Base-by-base conservation (phyloP, 2,797 vertebrate species). In the Hyperoplus lanceolatus region DNA sequence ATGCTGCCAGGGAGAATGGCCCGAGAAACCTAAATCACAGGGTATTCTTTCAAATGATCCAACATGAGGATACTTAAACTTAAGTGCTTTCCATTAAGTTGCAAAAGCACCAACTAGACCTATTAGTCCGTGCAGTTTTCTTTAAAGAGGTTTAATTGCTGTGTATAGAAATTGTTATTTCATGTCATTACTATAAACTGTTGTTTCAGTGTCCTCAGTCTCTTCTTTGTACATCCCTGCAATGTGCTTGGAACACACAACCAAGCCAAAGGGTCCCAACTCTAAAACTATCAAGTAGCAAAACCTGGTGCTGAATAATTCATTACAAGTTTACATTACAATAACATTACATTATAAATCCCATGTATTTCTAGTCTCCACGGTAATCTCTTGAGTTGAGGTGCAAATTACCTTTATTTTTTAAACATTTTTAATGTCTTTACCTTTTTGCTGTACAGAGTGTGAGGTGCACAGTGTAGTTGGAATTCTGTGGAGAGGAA, bases 81-180 rank as follows among this genome's bases (percentile, higher is more conserved):
- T 29, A 80, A 88, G 80, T 80, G 82, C 78, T 78, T 80, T 83
- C 49, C 57, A 76, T 82, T 83, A 67, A 54, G 76, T 67, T 69
- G 43, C 45, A 65, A 64, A 75, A 60, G 53, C 51, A 50, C 76
- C 71, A 69, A 86, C 76, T 49, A 18, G 14, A 65, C 51, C 54
- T 10, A 74, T 83, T 77, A 70, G 82, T 75, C 51, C 8, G 51
- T 58, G 36, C 41, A 69, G 36, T 60, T 76, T 41, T 53, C 61
- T 76, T 80, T 63, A 63, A 58, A 58, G 65, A 64, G 68, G 45
- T 63, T 57, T 76, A 72, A 73, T 18, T 57, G 67, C 38, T 3
- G 42, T 53, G 14, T 60, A 53, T 45, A 61, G 21, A 5, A 43
- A 58, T 18, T 68, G 38, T 53, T 60, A 73, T 48, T 72, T 60